Evolutionary conservation across 2,113 vertebrate species (phyloP).

Genomic region (Globicephala melas): DNA sequence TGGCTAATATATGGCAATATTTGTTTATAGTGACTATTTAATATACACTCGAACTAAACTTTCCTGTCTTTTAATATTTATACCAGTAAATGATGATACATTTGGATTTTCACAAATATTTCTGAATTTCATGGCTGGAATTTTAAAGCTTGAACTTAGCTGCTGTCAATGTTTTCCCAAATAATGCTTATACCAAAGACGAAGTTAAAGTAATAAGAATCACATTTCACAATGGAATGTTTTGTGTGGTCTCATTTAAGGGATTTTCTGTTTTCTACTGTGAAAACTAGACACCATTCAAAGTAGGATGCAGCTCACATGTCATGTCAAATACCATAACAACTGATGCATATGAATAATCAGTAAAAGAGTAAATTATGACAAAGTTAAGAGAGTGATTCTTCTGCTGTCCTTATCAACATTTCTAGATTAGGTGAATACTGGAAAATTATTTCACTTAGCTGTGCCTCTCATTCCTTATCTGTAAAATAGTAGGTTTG

Average conservation of each 20-base stretch:
- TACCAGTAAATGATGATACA: not conserved
- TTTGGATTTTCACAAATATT: not conserved
- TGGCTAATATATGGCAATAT: not conserved
- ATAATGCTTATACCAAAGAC: not conserved
- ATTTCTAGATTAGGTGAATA: not conserved
- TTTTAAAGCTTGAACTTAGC: not conserved
- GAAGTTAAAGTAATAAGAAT: not conserved
- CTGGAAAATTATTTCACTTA: not conserved
- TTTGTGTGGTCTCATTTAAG: not conserved
- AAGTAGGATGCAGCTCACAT: not conserved
- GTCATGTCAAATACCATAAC: not conserved
- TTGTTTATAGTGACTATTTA: not conserved
- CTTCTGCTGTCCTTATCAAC: not conserved
- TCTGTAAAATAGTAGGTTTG: not conserved
- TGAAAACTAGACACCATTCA: not conserved
- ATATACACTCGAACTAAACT: not conserved
- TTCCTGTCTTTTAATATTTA: not conserved
- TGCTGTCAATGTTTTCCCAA: not conserved
- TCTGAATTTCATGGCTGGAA: not conserved
- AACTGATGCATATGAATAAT: not conserved
- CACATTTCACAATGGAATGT: not conserved
- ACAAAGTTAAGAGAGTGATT: not conserved
- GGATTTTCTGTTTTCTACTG: not conserved
- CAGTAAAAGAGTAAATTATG: not conserved
- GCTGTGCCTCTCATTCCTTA: not conserved